phyloP scores from a whole-genome alignment of 2,113 vertebrate species.

The Pygathrix nemaeus region DNA sequence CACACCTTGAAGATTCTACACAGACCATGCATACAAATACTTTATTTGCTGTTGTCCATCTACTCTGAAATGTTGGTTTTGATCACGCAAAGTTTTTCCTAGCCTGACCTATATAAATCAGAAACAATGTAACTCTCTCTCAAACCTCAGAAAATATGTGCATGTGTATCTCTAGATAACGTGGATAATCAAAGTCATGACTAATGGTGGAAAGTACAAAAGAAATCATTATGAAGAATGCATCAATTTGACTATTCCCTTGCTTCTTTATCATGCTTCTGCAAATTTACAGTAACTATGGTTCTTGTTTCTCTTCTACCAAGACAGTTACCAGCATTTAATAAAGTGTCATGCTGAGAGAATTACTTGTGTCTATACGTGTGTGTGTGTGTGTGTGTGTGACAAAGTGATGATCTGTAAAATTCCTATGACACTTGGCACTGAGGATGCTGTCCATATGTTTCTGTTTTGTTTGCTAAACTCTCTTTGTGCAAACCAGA shows the following conservation, averaged over 20 bases:
- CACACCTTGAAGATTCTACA: neutral
- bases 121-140: neutral
- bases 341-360: neutral
- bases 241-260: neutral
- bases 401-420: neutral
- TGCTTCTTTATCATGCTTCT: neutral
- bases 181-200: neutral
- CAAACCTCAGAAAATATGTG: neutral
- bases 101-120: neutral
- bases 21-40: neutral
- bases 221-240: neutral
- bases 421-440: neutral
- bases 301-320: constrained; percentile 15
- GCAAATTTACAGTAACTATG: neutral
- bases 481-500: constrained; percentile 39
- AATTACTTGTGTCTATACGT: neutral
- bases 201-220: neutral
- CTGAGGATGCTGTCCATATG: constrained; percentile 31
- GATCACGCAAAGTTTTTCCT: neutral
- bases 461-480: constrained; percentile 37
- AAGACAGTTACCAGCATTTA: constrained; percentile 14
- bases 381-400: neutral
- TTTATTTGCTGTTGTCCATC: neutral
- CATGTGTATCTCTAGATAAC: neutral
- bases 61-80: neutral